A percentile compares a stretch with the other conserved stretches of the same genome.
Evolutionary conservation across 2,113 vertebrate genomes (phyloP).

Genomic region (Gorsachius goisagi): DNA sequence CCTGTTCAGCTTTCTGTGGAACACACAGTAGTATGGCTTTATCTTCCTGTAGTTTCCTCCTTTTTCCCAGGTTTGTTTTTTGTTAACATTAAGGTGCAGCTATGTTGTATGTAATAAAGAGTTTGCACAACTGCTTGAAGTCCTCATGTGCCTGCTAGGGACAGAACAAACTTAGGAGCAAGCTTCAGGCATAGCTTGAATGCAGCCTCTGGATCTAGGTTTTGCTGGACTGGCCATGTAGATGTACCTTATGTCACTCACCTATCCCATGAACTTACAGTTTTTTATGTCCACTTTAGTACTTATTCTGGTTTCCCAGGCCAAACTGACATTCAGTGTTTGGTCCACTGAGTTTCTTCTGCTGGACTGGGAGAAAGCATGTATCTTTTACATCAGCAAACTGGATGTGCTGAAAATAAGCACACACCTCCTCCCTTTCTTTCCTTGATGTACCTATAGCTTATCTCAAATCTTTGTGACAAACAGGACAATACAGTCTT

Average conservation of each 20-base stretch:
- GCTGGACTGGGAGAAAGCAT: not conserved
- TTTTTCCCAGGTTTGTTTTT: not conserved
- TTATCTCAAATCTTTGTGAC: conserved; percentile 1
- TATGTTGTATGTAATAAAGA: not conserved
- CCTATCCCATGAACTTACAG: not conserved
- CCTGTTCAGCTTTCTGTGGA: not conserved
- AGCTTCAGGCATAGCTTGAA: not conserved
- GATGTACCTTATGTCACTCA: not conserved
- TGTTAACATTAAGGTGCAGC: not conserved
- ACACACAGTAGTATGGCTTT: not conserved
- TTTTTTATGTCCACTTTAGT: not conserved
- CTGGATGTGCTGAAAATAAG: not conserved
- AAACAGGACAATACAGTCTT: conserved; percentile 22
- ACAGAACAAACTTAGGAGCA: not conserved
- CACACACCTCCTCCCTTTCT: not conserved
- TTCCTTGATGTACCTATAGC: not conserved
- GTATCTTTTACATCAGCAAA: not conserved
- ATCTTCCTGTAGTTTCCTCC: not conserved
- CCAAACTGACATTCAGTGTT: not conserved
- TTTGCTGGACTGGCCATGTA: not conserved
- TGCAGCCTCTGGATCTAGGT: not conserved
- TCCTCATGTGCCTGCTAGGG: not conserved
- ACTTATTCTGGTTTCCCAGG: not conserved
- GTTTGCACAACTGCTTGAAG: not conserved
- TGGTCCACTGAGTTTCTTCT: not conserved